These are phyloP conservation scores for Erpornis zantholeuca DNA, from an alignment of 2,113 vertebrate genomes.

Conservation along the genomic window DNA sequence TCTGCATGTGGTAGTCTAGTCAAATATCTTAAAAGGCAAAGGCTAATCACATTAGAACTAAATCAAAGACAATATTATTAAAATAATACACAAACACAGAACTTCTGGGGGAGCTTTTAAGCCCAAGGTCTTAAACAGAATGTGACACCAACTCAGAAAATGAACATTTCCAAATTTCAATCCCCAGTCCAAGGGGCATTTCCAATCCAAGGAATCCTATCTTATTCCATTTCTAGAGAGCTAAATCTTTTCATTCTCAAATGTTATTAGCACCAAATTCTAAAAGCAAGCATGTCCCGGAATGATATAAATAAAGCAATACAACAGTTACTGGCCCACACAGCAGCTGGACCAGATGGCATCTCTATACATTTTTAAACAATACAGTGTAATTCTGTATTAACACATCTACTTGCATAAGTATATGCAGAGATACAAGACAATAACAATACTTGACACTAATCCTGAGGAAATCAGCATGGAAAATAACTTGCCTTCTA, in stretches of 20 bases:
- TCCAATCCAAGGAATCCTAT: not conserved
- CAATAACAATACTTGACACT: conserved; percentile 12
- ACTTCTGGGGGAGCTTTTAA: not conserved
- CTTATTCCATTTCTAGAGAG: not conserved
- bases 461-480: conserved; percentile 25
- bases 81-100: not conserved
- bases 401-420: conserved; percentile 25
- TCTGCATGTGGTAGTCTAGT: not conserved
- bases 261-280: not conserved
- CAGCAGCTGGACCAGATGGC: conserved; percentile 40
- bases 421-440: conserved; percentile 17
- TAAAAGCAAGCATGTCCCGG: not conserved
- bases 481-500: conserved; percentile 28
- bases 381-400: conserved; percentile 1
- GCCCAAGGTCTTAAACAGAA: not conserved
- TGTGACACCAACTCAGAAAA: not conserved
- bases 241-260: not conserved
- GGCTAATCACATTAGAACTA: not conserved
- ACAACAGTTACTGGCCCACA: conserved; percentile 29
- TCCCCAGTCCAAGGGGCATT: not conserved
- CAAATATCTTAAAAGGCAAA: not conserved
- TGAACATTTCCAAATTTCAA: not conserved
- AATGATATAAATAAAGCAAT: conserved; percentile 29
- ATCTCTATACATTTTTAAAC: conserved; percentile 50
- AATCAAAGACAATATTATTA: not conserved